Evolutionary conservation across 92 coral and sea anemone genomes (phyloP).

Genomic region (Virgularia gustaviana): DNA sequence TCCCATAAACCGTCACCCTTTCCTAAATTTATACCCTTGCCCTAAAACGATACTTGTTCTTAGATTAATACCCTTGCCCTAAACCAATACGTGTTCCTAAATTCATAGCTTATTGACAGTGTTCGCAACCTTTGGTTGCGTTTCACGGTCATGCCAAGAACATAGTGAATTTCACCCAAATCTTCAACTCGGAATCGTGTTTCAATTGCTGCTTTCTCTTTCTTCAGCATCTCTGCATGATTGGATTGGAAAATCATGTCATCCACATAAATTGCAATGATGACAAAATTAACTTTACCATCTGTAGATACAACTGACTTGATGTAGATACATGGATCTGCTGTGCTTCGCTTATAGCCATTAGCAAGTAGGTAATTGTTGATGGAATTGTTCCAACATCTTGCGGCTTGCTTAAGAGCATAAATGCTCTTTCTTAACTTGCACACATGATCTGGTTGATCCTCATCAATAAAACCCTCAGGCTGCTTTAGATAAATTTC

Average conservation of each 20-base stretch:
- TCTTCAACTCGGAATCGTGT: background rate
- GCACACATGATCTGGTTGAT: background rate
- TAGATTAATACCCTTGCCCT: too few relatives aligned
- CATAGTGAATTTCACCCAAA: conserved; percentile 13
- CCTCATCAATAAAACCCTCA: background rate
- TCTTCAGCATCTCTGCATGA: conserved; percentile 5
- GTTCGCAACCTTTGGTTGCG: conserved; percentile 6
- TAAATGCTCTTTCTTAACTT: background rate
- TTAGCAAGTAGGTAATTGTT: background rate
- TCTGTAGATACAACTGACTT: background rate
- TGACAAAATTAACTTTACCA: conserved; percentile 10
- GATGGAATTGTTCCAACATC: conserved; percentile 17
- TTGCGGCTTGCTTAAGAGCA: conserved; percentile 6
- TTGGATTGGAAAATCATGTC: conserved; percentile 11
- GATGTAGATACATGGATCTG: background rate
- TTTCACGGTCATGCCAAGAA: background rate
- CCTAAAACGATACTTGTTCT: too few relatives aligned
- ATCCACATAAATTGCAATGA: background rate
- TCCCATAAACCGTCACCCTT: too few relatives aligned
- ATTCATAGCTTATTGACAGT: conserved; percentile 4
- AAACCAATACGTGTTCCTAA: too few relatives aligned
- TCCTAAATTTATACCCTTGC: too few relatives aligned
- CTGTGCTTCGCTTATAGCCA: background rate
- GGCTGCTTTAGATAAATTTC: conserved; percentile 19
- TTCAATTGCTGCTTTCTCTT: conserved; percentile 1